These are phyloP conservation scores for Orthonyx spaldingii DNA, from an alignment of 2,113 vertebrate genomes.

Conservation along the genomic window DNA sequence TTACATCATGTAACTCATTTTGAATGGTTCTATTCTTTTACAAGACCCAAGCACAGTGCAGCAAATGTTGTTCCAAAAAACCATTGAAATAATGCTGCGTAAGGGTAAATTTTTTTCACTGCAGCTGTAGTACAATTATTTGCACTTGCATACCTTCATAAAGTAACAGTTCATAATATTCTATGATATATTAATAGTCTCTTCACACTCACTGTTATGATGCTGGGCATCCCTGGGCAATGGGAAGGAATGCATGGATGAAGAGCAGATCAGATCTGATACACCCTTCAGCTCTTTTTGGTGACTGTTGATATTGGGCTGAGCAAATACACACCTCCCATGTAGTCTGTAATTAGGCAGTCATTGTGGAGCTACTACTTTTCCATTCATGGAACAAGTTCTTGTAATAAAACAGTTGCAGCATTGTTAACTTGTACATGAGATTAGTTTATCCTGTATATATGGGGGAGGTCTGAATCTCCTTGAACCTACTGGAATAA, in stretches of 20 bases:
- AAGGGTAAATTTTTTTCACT: background rate
- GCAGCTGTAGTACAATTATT: background rate
- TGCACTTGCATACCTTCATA: no score
- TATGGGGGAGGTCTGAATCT: accelerated
- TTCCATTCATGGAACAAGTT: background rate
- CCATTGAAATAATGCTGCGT: background rate
- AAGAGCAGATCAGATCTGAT: background rate
- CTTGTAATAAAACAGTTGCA: background rate
- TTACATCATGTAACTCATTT: background rate
- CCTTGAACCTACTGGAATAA: background rate
- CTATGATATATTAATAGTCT: background rate
- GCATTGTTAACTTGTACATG: background rate
- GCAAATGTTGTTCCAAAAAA: background rate
- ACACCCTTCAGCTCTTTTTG: background rate
- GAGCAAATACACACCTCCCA: background rate
- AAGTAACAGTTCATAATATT: background rate
- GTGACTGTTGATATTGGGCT: background rate
- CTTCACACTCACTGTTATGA: background rate
- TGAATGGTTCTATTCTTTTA: background rate
- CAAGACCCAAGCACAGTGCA: background rate
- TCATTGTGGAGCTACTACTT: background rate
- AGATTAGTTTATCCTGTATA: background rate
- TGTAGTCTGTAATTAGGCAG: background rate
- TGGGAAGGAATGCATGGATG: background rate
- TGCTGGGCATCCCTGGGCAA: background rate